A percentile compares a stretch with the other conserved stretches of the same genome.
Evolutionary conservation across 2,797 vertebrate genomes (phyloP).

Genomic region (Tauraco hartlaubi): DNA sequence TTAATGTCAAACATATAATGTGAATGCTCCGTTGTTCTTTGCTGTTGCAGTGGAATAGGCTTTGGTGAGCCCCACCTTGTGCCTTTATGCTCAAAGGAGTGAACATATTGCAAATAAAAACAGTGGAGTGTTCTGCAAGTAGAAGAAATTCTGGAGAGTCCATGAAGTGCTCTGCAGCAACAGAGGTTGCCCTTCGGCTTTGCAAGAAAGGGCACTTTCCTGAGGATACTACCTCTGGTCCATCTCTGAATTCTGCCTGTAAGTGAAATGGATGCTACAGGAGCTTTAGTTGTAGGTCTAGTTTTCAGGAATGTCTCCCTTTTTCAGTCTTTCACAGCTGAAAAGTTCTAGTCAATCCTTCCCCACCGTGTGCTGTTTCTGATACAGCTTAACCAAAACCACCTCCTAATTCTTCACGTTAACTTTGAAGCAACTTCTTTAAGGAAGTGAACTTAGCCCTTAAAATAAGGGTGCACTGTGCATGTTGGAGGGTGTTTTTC

Average conservation of each 20-base stretch:
- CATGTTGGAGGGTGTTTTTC: neutral
- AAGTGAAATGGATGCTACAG: neutral
- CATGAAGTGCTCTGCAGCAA: neutral
- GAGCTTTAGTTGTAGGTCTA: neutral
- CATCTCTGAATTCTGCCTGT: neutral
- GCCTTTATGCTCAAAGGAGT: neutral
- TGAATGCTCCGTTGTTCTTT: neutral
- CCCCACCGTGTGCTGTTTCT: neutral
- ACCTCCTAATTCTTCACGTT: neutral
- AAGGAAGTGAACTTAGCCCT: neutral
- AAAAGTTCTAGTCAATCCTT: neutral
- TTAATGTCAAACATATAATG: neutral
- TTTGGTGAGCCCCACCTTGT: neutral
- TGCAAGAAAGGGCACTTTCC: neutral
- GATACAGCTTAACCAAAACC: neutral
- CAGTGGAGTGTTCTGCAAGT: too few species aligned
- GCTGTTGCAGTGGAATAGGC: neutral
- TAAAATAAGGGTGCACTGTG: neutral
- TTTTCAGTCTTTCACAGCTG: neutral
- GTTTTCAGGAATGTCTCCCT: neutral
- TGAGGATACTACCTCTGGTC: neutral
- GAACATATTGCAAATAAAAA: neutral
- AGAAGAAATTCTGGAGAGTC: too few species aligned
- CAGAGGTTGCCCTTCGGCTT: neutral
- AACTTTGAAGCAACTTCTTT: neutral